Evolutionary conservation across 2,888 invertebrate genomes (phyloP).

Genomic region (Tachina lurida): DNA sequence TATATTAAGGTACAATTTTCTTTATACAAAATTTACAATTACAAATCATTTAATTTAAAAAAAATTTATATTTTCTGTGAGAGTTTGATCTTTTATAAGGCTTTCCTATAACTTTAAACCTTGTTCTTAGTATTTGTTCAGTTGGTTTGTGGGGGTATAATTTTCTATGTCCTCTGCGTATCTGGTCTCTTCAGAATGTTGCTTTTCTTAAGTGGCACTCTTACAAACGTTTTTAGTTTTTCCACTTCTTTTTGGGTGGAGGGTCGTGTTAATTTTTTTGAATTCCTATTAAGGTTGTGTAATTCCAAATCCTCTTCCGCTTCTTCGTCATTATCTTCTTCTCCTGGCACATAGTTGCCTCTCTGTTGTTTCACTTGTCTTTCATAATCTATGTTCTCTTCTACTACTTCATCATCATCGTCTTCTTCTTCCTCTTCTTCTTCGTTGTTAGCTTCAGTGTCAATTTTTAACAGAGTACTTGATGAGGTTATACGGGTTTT

Average conservation of each 20-base stretch:
- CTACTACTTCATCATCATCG: conserved; percentile 62
- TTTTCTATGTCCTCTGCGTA: conserved; percentile 65
- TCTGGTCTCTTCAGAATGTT: not conserved
- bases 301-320: conserved; percentile 58
- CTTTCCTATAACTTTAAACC: conserved; percentile 44
- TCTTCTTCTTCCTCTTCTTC: conserved; percentile 73
- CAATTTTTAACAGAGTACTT: conserved; percentile 73
- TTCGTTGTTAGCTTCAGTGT: conserved; percentile 75
- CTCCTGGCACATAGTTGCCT: not conserved
- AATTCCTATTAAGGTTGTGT: conserved; percentile 26
- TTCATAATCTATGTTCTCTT: conserved; percentile 74
- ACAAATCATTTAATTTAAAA: conserved; percentile 46
- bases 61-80: conserved; percentile 21
- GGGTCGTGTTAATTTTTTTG: not conserved
- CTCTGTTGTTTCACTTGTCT: conserved; percentile 32
- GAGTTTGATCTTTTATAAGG: conserved; percentile 43
- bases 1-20: conserved; percentile 71
- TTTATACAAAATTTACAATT: conserved; percentile 71
- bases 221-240: conserved; percentile 58
- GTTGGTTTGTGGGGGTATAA: conserved; percentile 6
- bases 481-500: conserved; percentile 70
- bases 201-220: conserved; percentile 56
- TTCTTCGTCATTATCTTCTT: conserved; percentile 38
- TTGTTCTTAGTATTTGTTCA: conserved; percentile 32
- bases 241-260: conserved; percentile 2